phyloP scores from a whole-genome alignment of 2,797 vertebrate genomes.

The Cyclura pinguis region DNA sequence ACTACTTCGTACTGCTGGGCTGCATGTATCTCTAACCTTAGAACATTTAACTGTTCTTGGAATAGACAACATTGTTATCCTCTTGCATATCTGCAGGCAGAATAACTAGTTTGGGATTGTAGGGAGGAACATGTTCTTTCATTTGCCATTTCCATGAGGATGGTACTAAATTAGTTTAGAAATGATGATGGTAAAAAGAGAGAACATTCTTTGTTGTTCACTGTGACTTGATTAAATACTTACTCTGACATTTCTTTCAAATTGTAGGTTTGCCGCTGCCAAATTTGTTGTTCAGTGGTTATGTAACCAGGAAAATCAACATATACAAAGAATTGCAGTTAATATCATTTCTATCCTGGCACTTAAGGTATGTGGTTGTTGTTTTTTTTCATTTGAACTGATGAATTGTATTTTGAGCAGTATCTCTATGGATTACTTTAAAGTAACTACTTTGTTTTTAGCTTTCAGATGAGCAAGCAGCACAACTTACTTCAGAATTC shows the following conservation, averaged over 20 bases:
- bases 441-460: slow-evolving; percentile 64
- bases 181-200: not conserved
- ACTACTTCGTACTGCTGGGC: not conserved
- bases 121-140: not conserved
- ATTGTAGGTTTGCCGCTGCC: slow-evolving; percentile 89
- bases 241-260: not conserved
- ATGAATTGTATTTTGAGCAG: not conserved
- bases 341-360: slow-evolving; percentile 92
- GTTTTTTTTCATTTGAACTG: not conserved
- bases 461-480: slow-evolving; percentile 90
- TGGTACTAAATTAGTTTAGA: not conserved
- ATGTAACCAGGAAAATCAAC: slow-evolving; percentile 90
- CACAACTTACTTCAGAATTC: slow-evolving; percentile 89
- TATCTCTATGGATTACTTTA: not conserved
- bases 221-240: not conserved
- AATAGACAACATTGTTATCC: too few species aligned
- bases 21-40: not conserved
- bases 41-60: not conserved
- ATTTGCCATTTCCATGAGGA: not conserved
- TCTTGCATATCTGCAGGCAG: not conserved
- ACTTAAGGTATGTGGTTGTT: slow-evolving; percentile 86
- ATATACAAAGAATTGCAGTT: slow-evolving; percentile 94
- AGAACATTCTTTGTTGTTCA: not conserved
- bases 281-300: slow-evolving; percentile 93
- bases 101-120: not conserved